Evolutionary conservation across 2,113 vertebrate genomes (phyloP).

Genomic region (Turdus rufiventris): DNA sequence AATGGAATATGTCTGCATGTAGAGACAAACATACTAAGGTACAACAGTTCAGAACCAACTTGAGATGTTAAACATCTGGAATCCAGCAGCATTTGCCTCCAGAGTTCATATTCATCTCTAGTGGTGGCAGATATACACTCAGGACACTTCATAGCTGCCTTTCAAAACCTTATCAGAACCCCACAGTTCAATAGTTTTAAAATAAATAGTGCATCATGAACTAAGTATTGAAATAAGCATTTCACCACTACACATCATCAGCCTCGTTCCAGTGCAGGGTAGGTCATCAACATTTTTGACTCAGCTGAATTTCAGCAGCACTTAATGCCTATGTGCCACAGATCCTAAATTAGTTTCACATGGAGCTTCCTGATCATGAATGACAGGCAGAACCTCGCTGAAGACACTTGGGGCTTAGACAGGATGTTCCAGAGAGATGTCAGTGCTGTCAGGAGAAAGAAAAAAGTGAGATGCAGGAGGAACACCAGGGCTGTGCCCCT

Average conservation of each 20-base stretch:
- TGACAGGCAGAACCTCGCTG: neutral
- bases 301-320: neutral
- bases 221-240: constrained; percentile 48
- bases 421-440: neutral
- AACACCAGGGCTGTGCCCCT: neutral
- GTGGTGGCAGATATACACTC: neutral
- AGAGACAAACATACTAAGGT: neutral
- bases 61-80: neutral
- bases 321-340: neutral
- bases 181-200: constrained; percentile 14
- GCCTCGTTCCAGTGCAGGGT: neutral
- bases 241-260: neutral
- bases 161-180: constrained; percentile 35
- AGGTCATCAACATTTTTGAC: constrained; percentile 24
- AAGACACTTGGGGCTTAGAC: neutral
- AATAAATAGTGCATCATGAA: constrained; percentile 44
- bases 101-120: neutral
- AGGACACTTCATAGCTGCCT: neutral
- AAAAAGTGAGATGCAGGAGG: neutral
- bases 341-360: neutral
- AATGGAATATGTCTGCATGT: neutral
- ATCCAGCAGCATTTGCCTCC: neutral
- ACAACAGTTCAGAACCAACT: neutral
- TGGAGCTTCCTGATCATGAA: neutral
- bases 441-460: neutral